Percentiles rank a stretch among this genome's conserved stretches.
phyloP scores from a whole-genome alignment of 1,140 invertebrate genomes.

The Dendrolimus punctatus region DNA sequence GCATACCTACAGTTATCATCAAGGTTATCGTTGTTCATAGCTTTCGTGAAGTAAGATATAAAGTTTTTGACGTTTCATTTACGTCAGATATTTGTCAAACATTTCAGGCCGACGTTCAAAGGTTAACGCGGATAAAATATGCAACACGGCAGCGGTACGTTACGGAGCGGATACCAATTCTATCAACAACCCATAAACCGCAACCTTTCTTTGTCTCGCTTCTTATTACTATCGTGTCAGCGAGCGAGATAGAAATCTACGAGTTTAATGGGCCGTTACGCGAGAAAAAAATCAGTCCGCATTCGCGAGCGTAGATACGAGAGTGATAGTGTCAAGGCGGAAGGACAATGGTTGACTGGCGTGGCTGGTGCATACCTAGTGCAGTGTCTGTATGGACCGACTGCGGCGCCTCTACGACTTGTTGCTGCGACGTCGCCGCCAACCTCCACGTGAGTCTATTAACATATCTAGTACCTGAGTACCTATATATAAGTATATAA shows the following conservation, averaged over 20 bases:
- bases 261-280: slow-evolving; percentile 71
- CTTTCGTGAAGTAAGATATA: no score
- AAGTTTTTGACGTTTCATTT: no score
- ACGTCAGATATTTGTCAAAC: background rate
- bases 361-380: slow-evolving; percentile 27
- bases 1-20: no score
- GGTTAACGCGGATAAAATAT: slow-evolving; percentile 61
- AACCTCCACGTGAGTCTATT: slow-evolving; percentile 23
- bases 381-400: slow-evolving; percentile 10
- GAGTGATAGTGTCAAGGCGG: slow-evolving; percentile 66
- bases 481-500: no score
- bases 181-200: slow-evolving; percentile 72
- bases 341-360: slow-evolving; percentile 32
- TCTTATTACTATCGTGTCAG: slow-evolving; percentile 40
- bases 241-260: slow-evolving; percentile 67
- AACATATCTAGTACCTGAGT: background rate
- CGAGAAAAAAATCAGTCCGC: slow-evolving; percentile 69
- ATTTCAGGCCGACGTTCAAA: slow-evolving; percentile 34
- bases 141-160: slow-evolving; percentile 68
- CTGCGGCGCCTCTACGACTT: slow-evolving; percentile 21
- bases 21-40: no score
- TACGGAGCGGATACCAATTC: slow-evolving; percentile 70
- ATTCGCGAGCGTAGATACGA: slow-evolving; percentile 69
- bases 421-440: slow-evolving; percentile 27
- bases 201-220: slow-evolving; percentile 70